phyloP scores from a whole-genome alignment of 2,113 vertebrate species.

The Chascanopsetta lugubris region DNA sequence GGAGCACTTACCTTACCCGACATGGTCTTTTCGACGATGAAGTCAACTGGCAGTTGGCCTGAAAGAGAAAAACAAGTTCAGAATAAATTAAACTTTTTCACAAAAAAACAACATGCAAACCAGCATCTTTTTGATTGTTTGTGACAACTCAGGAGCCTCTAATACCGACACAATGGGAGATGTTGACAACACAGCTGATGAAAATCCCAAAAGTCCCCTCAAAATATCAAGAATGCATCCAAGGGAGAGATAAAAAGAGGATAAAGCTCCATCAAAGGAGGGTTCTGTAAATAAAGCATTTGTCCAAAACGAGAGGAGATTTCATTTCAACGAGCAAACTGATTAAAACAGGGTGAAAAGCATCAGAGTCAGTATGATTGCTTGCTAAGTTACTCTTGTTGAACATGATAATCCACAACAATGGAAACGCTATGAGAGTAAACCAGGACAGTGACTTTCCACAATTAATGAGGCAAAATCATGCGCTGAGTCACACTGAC shows the following conservation, averaged over 20 bases:
- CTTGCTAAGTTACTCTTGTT: constrained; percentile 13
- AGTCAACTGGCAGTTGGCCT: background rate
- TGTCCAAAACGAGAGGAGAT: constrained; percentile 16
- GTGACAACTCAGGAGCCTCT: background rate
- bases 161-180: background rate
- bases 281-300: constrained; percentile 8
- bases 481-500: too few relatives aligned
- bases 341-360: constrained; percentile 21
- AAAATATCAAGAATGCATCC: constrained; percentile 9
- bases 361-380: background rate
- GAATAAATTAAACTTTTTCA: too few relatives aligned
- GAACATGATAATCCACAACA: constrained; percentile 19
- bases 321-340: constrained; percentile 11
- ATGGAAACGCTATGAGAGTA: constrained; percentile 1
- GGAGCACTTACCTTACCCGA: background rate
- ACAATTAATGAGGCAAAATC: too few relatives aligned
- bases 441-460: too few relatives aligned
- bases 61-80: background rate
- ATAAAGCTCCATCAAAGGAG: background rate
- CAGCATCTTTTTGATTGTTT: background rate
- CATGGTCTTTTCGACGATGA: background rate
- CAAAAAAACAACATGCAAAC: background rate
- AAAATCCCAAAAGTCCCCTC: background rate
- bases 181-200: background rate
- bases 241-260: background rate